Base-by-base conservation (phyloP, 2,113 vertebrate species). In the Cryptotis parvus region DNA sequence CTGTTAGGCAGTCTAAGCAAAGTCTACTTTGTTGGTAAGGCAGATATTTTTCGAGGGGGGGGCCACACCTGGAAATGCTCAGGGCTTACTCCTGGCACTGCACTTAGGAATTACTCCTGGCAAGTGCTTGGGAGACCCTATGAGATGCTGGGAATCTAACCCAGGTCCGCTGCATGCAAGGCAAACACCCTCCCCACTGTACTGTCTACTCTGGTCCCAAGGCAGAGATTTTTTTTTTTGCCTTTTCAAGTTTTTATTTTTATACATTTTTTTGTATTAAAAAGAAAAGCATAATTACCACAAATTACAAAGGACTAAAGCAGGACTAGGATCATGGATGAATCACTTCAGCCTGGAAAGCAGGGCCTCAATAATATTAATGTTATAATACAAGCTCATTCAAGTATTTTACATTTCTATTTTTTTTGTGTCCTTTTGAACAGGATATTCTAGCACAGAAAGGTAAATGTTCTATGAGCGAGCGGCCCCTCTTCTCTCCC, bases 341-440 rank as follows among this genome's bases (percentile, higher is more conserved):
- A 99, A 99, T 99, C 99, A 99, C 99, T 98, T 99, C 99, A 99
- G 98, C 99, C 99, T 99, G 98, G 98, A 99, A 99, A 99, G 99
- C 99, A 98, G 98, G 99, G 99, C 99, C 98, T 99, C 98, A 99
- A 99, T 99, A 99, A 99, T 99, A 99, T 98, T 98, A 99, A 99
- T 99, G 98, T 99, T 99, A 99, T 99, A 98, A 99, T 99, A 99
- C 99, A 99, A 98, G 99, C 98, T 99, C 98, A 99, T 99, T 99
- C 99, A 99, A 99, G 99, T 99, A 99, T 99, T 99, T 99, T 99
- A 99, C 99, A 99, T 98, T 98, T 99, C 29, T 97, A 97, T 96
- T 96, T 97, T n/a, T n/a, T n/a, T n/a, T 96, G 97, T 98, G 66
- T 98, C 97, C 98, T 97, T 98, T 98, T 97, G 97, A 97, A 98